Evolutionary conservation across 2,888 invertebrate genomes (phyloP), one percentile per base, ranked within the genome.

Genomic region (Ellobium chinense): DNA sequence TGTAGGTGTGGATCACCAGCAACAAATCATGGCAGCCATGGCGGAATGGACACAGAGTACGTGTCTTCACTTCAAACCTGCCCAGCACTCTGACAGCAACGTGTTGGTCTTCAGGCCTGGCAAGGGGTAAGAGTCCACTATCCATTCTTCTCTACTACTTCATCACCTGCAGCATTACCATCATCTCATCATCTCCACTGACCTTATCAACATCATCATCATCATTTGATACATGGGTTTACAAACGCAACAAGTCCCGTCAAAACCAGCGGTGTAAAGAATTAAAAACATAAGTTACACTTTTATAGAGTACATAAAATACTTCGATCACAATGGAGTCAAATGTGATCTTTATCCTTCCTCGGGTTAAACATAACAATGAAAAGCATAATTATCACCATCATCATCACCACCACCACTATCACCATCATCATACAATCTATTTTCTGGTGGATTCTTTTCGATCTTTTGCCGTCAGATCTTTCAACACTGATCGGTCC

Each of bases 61-160:
- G n/a, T 68, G 68, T n/a, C 24, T 68, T 31, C 5, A 37, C 36
- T 68, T 68, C 37, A 2, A 36, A 5, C 68, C 31, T 18, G 68
- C 68, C 21, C 2, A 21, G 37, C 68, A 14, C 37, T 18, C 2
- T 21, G 68, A 68, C 24, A 24, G 36, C 18, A 68, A 68, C 37
- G 36, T n/a, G 68, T 21, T 68, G 18, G 68, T 68, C 21, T 36
- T 68, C 34, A 2, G 24, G 24, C 21, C 18, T 29, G 68, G 68
- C 68, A 31, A 18, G 3, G 68, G 68, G 68, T 68, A 68, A 68
- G 34, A n/a, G n/a, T n/a, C n/a, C n/a, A n/a, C n/a, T n/a, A n/a
- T n/a, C n/a, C n/a, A n/a, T n/a, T n/a, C n/a, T n/a, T n/a, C n/a
- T n/a, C n/a, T n/a, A n/a, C n/a, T n/a, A n/a, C n/a, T n/a, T 34